These are phyloP conservation scores for Chaenocephalus aceratus DNA, from an alignment of 2,113 vertebrate genomes.

Conservation along the genomic window DNA sequence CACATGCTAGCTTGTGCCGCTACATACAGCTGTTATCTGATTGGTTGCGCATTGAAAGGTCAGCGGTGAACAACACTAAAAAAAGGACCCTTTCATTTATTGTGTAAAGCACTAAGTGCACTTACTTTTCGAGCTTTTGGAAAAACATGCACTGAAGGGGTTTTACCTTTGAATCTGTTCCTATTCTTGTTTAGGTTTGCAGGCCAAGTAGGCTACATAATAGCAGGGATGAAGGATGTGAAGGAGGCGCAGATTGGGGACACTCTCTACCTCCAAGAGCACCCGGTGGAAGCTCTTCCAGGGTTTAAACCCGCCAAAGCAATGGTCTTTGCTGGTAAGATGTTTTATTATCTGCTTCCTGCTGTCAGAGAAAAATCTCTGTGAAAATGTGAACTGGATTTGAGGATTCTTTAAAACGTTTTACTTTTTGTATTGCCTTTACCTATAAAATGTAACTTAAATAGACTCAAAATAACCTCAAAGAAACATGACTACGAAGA, in stretches of 20 bases:
- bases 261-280: constrained; percentile 90
- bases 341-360: background rate
- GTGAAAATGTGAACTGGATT: background rate
- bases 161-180: too few species aligned
- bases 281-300: constrained; percentile 92
- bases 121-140: too few species aligned
- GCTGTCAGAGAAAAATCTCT: background rate
- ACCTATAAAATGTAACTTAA: too few species aligned
- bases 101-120: too few species aligned
- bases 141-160: too few species aligned
- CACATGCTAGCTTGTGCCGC: too few species aligned
- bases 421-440: background rate
- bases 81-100: too few species aligned
- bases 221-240: constrained; percentile 97
- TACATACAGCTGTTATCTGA: too few species aligned
- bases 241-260: constrained; percentile 99
- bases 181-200: constrained; percentile 85
- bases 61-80: too few species aligned
- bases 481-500: too few species aligned
- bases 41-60: too few species aligned
- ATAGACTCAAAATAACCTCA: too few species aligned
- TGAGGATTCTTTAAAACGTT: background rate
- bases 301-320: constrained; percentile 96
- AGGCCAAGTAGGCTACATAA: constrained; percentile 96
- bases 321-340: constrained; percentile 98